Conservation (phyloP, 2,113 vertebrate species). For the Noturus placidus region DNA sequence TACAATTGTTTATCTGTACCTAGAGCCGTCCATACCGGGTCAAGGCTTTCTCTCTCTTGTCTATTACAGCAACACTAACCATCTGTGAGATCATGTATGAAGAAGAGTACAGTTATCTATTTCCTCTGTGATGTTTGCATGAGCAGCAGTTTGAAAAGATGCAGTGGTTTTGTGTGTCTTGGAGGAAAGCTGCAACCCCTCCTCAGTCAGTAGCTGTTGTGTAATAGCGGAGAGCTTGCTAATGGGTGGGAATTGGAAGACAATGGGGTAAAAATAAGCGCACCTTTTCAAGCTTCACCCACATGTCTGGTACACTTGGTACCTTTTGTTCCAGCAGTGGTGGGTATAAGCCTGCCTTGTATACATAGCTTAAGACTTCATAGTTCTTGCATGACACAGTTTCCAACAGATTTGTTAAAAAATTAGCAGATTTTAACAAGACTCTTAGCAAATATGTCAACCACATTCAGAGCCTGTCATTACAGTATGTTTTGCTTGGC, state of each 20-base stretch:
- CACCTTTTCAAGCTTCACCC: not conserved
- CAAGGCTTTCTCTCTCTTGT: not conserved
- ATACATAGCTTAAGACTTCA: not conserved
- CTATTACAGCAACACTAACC: not conserved
- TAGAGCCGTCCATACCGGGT: not conserved
- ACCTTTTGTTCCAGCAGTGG: not conserved
- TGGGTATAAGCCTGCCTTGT: too few species aligned
- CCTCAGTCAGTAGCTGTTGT: not conserved
- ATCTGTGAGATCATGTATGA: not conserved
- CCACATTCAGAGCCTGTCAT: not conserved
- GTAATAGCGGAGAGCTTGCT: too few species aligned
- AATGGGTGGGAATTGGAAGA: not conserved
- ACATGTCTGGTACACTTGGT: not conserved
- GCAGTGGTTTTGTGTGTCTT: not conserved
- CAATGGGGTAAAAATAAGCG: not conserved
- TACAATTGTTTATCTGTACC: not conserved
- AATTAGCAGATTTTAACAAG: not conserved
- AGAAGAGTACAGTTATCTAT: not conserved
- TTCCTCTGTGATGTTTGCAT: not conserved
- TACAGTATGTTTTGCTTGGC: not conserved
- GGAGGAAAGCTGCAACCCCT: not conserved
- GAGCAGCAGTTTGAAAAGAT: not conserved
- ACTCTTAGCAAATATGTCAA: not conserved
- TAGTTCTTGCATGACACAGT: not conserved
- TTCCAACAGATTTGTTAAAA: constrained; percentile 2